phyloP scores from a whole-genome alignment of 1,140 invertebrate species.

The Euglossa dilemma region DNA sequence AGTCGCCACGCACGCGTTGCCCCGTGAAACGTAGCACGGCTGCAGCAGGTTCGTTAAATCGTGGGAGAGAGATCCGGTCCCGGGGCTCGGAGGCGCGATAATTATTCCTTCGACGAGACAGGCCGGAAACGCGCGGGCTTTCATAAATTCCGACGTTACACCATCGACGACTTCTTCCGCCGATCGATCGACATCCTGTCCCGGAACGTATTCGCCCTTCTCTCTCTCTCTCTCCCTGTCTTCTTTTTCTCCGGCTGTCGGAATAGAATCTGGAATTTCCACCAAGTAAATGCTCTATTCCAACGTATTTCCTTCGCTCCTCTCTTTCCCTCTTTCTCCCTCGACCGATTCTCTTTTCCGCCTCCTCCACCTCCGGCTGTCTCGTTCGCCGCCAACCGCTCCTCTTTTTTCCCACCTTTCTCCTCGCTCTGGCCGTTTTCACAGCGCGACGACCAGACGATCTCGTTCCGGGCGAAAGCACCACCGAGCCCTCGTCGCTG shows the following conservation, averaged over 20 bases:
- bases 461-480: conserved; percentile 45
- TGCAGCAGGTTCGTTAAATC: background rate
- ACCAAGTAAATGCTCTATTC: conserved; percentile 57
- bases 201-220: conserved; percentile 47
- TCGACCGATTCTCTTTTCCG: background rate
- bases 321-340: too few relatives aligned
- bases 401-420: conserved; percentile 20
- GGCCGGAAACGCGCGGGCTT: background rate
- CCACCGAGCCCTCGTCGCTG: background rate
- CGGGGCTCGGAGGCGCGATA: background rate
- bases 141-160: conserved; percentile 26
- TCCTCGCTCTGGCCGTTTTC: conserved; percentile 29
- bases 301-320: conserved; percentile 37
- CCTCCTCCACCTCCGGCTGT: background rate
- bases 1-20: background rate
- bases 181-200: conserved; percentile 55
- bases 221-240: too few relatives aligned
- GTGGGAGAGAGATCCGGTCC: background rate
- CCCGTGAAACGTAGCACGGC: background rate
- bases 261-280: conserved; percentile 55
- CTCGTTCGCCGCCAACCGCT: background rate
- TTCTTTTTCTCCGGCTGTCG: background rate
- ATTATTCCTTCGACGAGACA: conserved; percentile 21
- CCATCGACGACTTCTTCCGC: background rate
- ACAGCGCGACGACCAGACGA: conserved; percentile 35